These are phyloP conservation scores for Tetropium fuscum DNA, from an alignment of 2,888 invertebrate species.

Conservation along the genomic window DNA sequence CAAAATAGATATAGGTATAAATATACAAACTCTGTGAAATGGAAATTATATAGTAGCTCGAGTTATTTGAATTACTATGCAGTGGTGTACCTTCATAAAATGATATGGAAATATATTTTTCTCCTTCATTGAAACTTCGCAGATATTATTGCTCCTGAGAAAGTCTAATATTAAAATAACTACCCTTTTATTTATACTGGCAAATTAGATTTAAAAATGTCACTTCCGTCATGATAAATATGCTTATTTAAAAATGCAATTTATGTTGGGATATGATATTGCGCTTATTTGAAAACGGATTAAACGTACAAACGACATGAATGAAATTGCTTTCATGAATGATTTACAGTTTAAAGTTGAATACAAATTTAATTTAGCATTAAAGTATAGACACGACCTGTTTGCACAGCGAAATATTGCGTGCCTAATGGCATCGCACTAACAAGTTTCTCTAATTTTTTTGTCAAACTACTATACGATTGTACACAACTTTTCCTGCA, in stretches of 20 bases:
- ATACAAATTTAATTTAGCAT: constrained; percentile 17
- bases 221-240: constrained; percentile 11
- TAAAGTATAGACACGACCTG: constrained; percentile 12
- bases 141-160: no score
- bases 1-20: no score
- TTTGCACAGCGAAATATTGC: constrained; percentile 14
- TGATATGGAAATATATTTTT: no score
- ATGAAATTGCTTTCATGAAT: constrained; percentile 17
- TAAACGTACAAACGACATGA: constrained; percentile 18
- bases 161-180: no score
- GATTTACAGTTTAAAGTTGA: constrained; percentile 21
- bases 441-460: constrained; percentile 7
- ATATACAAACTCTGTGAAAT: no score
- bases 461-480: neutral
- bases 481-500: no score
- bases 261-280: constrained; percentile 13
- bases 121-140: no score
- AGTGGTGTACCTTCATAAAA: no score
- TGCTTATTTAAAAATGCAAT: constrained; percentile 18
- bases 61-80: no score
- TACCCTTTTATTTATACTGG: constrained; percentile 11
- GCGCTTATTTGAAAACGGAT: constrained; percentile 9
- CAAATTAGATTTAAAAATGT: constrained; percentile 15
- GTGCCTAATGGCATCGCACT: neutral
- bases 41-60: no score